A percentile compares a stretch with the other conserved stretches of the same genome.
Evolutionary conservation across 2,113 vertebrate genomes (phyloP).

Genomic region (Nyctereutes procyonoides): DNA sequence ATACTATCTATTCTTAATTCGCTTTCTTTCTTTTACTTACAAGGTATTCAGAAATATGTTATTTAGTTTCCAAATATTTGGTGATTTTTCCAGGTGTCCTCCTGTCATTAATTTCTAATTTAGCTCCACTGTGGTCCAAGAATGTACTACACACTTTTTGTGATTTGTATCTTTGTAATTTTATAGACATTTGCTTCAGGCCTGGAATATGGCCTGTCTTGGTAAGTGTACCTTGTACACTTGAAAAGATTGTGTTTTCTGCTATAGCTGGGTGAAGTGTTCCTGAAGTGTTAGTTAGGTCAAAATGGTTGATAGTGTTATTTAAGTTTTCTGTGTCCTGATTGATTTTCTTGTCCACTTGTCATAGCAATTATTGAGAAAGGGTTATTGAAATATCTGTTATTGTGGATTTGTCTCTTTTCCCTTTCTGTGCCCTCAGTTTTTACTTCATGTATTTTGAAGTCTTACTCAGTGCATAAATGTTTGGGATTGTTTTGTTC

Average conservation of each 20-base stretch:
- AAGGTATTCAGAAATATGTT: background rate
- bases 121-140: background rate
- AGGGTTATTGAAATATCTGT: background rate
- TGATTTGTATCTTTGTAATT: slow-evolving; percentile 39
- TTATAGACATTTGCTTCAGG: slow-evolving; percentile 15
- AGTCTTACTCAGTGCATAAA: background rate
- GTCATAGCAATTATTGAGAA: background rate
- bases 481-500: background rate
- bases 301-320: background rate
- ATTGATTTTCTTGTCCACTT: slow-evolving; percentile 9
- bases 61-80: slow-evolving; percentile 50
- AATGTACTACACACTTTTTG: background rate
- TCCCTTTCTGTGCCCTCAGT: background rate
- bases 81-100: slow-evolving; percentile 23
- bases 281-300: background rate
- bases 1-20: slow-evolving; percentile 10
- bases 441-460: slow-evolving; percentile 19
- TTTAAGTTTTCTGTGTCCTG: background rate
- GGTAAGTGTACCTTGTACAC: background rate
- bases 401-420: background rate
- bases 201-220: background rate
- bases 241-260: slow-evolving; percentile 55
- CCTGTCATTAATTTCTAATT: slow-evolving; percentile 56
- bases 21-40: background rate
- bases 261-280: background rate